Base-by-base conservation (phyloP, 2,888 invertebrate genomes). In the Ophioninae sp. region DNA sequence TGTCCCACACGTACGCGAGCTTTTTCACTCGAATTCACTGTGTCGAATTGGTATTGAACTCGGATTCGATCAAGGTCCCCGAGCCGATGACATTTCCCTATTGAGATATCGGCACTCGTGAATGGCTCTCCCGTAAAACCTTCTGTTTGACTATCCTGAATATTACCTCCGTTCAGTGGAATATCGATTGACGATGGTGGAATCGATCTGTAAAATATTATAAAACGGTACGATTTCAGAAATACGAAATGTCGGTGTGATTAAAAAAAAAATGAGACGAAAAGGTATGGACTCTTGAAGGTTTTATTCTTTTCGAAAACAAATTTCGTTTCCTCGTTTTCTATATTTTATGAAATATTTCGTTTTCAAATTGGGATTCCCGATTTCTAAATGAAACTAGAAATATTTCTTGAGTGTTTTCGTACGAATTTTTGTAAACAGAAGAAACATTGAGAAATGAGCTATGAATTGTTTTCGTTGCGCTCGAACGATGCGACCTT, bases 11-110 rank as follows among this genome's bases (percentile, higher is more conserved):
- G 13, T 51, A 51, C 63, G 74, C 3, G 13, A 22, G 22, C 23
- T 41, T 44, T 72, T 65, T 51, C 58, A 17, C 63, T 22, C 72
- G 23, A 41, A 63, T 58, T 67, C 75, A 56, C 61, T 51, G 17
- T 17, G 41, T 75, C 61, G 75, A 79, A 84, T 81, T 81, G 81
- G 71, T 81, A 84, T 84, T 84, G 78, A 84, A 81, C 84, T 81
- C 81, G 75, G 78, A 71, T 81, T 83, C 71, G 81, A 81, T 79
- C 79, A 79, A 79, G 79, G 79, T 79, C 79, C 59, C 79, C 22
- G 65, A 67, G 67, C 72, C 67, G 79, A 79, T 79, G 79, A 79
- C 79, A 73, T 79, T 79, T 79, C 64, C 30, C 67, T 30, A 79
- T 67, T 30, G 67, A 73, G 79, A 73, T 73, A 79, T 79, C 72